Evolutionary conservation across 2,797 vertebrate genomes (phyloP).

Genomic region (Triplophysa yarkandensis): DNA sequence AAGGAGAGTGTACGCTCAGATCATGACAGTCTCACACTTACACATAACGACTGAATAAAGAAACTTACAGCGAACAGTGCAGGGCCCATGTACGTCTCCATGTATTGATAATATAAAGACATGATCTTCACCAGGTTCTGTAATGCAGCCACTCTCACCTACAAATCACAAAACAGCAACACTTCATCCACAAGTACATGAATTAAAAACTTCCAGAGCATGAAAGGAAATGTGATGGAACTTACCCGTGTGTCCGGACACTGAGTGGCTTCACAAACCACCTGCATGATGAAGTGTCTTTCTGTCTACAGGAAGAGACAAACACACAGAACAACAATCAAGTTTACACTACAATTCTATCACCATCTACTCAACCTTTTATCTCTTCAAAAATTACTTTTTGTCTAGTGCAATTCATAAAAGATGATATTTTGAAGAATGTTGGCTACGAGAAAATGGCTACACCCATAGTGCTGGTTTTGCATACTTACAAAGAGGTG

Average conservation of each 20-base stretch:
- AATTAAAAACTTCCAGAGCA: neutral
- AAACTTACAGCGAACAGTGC: conserved; percentile 93
- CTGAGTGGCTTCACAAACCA: conserved; percentile 97
- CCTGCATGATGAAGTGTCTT: conserved; percentile 99
- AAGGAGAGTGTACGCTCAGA: neutral
- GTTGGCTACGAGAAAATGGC: too few relatives aligned
- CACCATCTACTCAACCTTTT: too few relatives aligned
- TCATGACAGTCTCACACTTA: neutral
- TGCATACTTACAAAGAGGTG: too few relatives aligned
- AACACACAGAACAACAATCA: too few relatives aligned
- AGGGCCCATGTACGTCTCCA: conserved; percentile 98
- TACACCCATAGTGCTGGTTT: too few relatives aligned
- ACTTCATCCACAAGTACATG: neutral
- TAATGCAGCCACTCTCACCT: conserved; percentile 95
- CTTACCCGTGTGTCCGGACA: conserved; percentile 96
- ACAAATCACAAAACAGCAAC: conserved; percentile 25
- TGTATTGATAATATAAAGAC: conserved; percentile 98
- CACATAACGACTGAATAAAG: neutral
- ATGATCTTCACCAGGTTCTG: conserved; percentile 99
- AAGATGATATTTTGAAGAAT: too few relatives aligned
- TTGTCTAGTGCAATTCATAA: too few relatives aligned
- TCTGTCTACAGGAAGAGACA: conserved; percentile 80
- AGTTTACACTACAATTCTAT: too few relatives aligned
- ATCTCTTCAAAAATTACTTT: too few relatives aligned
- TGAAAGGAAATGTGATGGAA: too few relatives aligned